Evolutionary conservation across 1,140 invertebrate species (phyloP), one percentile per base, ranked within the genome.

Genomic region (Anoplolepis gracilipes): DNA sequence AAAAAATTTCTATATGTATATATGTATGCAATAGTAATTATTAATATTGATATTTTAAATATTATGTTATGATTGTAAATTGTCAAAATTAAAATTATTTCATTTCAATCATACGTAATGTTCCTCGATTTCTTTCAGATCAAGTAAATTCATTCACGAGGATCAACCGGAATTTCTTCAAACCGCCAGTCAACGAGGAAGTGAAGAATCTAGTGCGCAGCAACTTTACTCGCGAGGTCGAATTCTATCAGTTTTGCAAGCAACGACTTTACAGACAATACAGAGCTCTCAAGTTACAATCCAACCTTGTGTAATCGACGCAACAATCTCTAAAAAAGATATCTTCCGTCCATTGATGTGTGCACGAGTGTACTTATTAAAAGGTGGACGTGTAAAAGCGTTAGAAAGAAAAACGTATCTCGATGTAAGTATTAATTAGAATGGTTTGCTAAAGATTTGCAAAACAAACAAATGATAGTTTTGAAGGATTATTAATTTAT

Each of bases 191-290:
- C 0, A 97, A 97, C 55, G 97, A 98, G 90, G 96, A 97, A 91
- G 96, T 98, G 0, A 98, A 98, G 93, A 96, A 98, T 33, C 96
- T 98, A n/a, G 97, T 98, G 0, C 95, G 98, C 85, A 96, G 96
- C 61, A 98, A 98, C 93, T 98, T 99, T 92, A 98, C 98, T 0
- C 96, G 97, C 76, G 98, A 99, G 95, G 98, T 98, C 28, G 98
- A 98, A 92, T 98, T 99, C 93, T 99, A 98, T 93, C 97, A 98
- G 91, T 99, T 98, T 92, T 98, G 98, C 92, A 97, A 96, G 89
- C 98, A 98, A 93, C 95, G 98, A 90, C 94, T 99, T 10, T 97
- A 98, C 89, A 96, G 97, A 92, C 98, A 98, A 93, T 96, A 97
- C 85, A 94, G 97, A 46, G 97, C 98, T 0, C 94, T 98, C 7